Base-by-base conservation (phyloP, 2,888 invertebrate species). In the Tachina lurida region DNA sequence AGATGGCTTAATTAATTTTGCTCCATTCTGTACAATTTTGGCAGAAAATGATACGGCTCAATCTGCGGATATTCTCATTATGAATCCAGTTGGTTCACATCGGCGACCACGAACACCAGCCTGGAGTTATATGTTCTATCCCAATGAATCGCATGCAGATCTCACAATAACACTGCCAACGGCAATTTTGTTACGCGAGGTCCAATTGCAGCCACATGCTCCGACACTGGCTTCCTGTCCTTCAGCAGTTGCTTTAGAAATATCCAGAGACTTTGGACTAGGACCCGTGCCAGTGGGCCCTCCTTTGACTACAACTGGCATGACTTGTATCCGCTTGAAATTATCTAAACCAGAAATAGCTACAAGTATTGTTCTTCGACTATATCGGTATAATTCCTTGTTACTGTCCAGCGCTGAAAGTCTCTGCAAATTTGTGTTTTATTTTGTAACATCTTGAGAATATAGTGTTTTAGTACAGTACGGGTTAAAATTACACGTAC, bases 111-210 rank as follows among this genome's bases (percentile, higher is more conserved):
- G 98, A 83, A 96, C 97, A 1, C 97, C 98, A 7, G 96, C 98
- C n/a, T 98, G 98, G 98, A 96, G 97, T 45, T 98, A 98, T 93
- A 97, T 98, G 93, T 98, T 98, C 93, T 98, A 97, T 93, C 97
- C 97, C 45, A 95, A 95, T 88, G 97, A 98, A 93, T 96, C 96
- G 54, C 97, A 97, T 93, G 96, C 98, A 0, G 98, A 98, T 92
- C 94, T 98, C 62, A 96, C 96, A 8, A 94, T 98, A 73, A 95
- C 96, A 31, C 93, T 98, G 89, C 98, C 98, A 0, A 97, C 97
- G 91, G 97, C 98, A 17, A 95, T 98, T 89, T 94, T 97, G 88
- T 93, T 98, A 78, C 96, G 96, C 89, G 98, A 98, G 93, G 96
- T 98, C 60, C 97, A 97, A 89, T 93, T 98, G 85, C 96, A 97